Conservation (phyloP, 1,140 invertebrate species). For the Rhyacophila brunnea region DNA sequence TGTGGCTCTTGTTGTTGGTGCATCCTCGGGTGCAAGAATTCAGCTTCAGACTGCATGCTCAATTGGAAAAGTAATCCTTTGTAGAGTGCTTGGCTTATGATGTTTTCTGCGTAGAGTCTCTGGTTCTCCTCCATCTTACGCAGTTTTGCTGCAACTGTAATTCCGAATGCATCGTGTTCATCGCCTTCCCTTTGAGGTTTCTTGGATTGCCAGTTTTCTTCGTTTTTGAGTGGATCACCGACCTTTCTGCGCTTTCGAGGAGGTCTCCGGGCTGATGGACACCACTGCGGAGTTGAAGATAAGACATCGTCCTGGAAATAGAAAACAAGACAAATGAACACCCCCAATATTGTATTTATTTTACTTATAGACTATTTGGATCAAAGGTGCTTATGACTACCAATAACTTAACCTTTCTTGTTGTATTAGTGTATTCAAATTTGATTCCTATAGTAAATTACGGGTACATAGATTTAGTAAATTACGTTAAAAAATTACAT, state of each 20-base stretch:
- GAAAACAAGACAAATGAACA: too few relatives aligned
- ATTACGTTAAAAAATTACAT: too few relatives aligned
- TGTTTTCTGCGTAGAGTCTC: constrained; percentile 31
- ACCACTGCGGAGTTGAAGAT: constrained; percentile 12
- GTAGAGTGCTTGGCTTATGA: constrained; percentile 33
- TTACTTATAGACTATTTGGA: too few relatives aligned
- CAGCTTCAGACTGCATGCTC: constrained; percentile 14
- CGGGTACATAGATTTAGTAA: too few relatives aligned
- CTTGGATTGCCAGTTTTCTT: not conserved
- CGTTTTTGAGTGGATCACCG: not conserved
- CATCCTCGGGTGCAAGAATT: constrained; percentile 10
- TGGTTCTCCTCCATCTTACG: constrained; percentile 36
- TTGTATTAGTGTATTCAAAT: too few relatives aligned
- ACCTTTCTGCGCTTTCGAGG: constrained; percentile 13
- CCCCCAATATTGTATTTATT: too few relatives aligned
- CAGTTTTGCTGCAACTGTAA: constrained; percentile 35
- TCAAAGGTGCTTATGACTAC: too few relatives aligned
- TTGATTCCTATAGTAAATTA: too few relatives aligned
- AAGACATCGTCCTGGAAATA: too few relatives aligned
- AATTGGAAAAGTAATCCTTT: constrained; percentile 29
- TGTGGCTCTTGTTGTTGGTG: constrained; percentile 10
- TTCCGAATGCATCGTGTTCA: constrained; percentile 34
- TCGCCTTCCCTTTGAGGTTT: constrained; percentile 12
- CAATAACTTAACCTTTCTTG: too few relatives aligned
- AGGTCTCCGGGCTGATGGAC: constrained; percentile 25